Percentiles rank a stretch among this genome's conserved stretches.
Conservation (phyloP, 2,888 invertebrate genomes). For the Pteria penguin region DNA sequence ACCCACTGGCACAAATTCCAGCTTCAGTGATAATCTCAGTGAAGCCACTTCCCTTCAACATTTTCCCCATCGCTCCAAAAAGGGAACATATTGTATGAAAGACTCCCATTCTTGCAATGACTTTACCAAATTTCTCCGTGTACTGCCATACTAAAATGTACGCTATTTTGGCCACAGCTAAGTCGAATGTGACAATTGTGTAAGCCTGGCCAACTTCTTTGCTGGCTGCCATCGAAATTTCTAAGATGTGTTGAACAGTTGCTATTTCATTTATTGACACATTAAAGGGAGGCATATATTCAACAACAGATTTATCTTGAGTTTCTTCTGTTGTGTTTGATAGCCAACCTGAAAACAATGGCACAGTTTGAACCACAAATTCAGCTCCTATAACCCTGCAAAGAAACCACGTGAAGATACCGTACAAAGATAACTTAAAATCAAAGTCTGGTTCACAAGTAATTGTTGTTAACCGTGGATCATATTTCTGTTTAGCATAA, state of each 20-base stretch:
- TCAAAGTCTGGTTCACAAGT: background rate
- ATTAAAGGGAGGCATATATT: constrained; percentile 46
- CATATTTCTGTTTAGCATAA: background rate
- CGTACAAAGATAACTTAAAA: background rate
- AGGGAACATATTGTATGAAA: constrained; percentile 16
- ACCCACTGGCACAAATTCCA: too few species aligned
- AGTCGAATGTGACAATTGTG: constrained; percentile 49
- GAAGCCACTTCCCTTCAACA: constrained; percentile 24
- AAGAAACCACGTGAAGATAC: constrained; percentile 23
- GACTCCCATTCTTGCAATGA: too few species aligned
- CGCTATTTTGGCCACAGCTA: constrained; percentile 54
- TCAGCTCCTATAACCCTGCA: constrained; percentile 20
- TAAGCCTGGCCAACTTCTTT: constrained; percentile 42
- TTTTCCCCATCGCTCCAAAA: constrained; percentile 29
- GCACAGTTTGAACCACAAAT: constrained; percentile 23
- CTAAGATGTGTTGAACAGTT: constrained; percentile 49
- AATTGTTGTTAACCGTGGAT: background rate
- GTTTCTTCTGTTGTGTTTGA: constrained; percentile 25
- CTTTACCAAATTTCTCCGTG: background rate
- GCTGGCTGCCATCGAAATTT: constrained; percentile 37
- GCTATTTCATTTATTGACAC: constrained; percentile 43
- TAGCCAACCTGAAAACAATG: constrained; percentile 39
- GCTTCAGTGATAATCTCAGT: too few species aligned
- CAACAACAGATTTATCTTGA: constrained; percentile 31
- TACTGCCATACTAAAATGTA: constrained; percentile 44